Evolutionary conservation across 2,888 invertebrate genomes (phyloP).

Genomic region (Baronia brevicornis): DNA sequence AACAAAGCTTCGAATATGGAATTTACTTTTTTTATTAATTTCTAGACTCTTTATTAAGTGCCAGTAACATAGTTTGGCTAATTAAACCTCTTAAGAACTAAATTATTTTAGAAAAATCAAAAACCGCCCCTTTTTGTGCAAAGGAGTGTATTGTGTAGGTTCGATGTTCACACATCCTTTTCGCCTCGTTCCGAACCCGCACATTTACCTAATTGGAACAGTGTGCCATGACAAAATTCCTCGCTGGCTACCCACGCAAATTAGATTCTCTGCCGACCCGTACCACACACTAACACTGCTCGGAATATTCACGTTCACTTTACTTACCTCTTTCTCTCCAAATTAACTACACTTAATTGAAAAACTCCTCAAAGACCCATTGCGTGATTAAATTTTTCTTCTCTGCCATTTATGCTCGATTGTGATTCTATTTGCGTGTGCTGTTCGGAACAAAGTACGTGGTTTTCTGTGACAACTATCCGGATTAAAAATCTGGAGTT

Average conservation of each 20-base stretch:
- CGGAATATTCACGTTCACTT: constrained; percentile 32
- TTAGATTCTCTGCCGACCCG: constrained; percentile 47
- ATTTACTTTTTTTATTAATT: too few relatives aligned
- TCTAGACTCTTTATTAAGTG: too few relatives aligned
- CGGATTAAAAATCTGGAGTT: too few relatives aligned
- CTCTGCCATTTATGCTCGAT: not conserved
- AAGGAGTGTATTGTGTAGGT: too few relatives aligned
- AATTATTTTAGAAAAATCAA: too few relatives aligned
- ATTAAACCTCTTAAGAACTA: too few relatives aligned
- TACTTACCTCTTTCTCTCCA: constrained; percentile 63
- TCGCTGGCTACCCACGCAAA: constrained; percentile 45
- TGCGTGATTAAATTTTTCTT: constrained; percentile 32
- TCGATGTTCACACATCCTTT: constrained; percentile 16
- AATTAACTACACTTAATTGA: constrained; percentile 61
- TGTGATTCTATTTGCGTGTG: too few relatives aligned
- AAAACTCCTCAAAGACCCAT: constrained; percentile 44
- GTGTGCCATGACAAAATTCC: constrained; percentile 60
- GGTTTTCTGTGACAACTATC: too few relatives aligned
- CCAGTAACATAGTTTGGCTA: too few relatives aligned
- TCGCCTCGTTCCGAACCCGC: constrained; percentile 21
- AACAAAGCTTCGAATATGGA: too few relatives aligned
- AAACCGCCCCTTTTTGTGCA: too few relatives aligned
- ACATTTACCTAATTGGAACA: constrained; percentile 69
- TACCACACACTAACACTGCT: constrained; percentile 19
- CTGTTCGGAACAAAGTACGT: too few relatives aligned